phyloP scores from a whole-genome alignment of 2,888 invertebrate species.

The Frankliniella intonsa region DNA sequence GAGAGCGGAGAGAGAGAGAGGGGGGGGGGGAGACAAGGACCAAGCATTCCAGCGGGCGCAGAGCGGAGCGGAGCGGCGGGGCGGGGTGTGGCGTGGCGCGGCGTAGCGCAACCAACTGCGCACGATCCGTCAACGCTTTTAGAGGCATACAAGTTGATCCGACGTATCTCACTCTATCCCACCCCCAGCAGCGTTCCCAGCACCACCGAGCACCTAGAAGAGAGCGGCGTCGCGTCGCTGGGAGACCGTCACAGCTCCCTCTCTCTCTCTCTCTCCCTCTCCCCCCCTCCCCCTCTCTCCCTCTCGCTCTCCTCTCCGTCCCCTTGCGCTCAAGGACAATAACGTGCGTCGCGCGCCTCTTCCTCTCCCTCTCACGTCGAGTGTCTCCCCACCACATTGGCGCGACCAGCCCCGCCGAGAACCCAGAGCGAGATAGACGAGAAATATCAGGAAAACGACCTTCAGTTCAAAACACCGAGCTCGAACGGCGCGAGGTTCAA shows the following conservation, averaged over 20 bases:
- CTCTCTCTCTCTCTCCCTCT: background rate
- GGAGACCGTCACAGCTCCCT: background rate
- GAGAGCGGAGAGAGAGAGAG: background rate
- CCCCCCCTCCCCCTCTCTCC: background rate
- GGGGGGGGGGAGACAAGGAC: background rate
- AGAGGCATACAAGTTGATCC: slow-evolving; percentile 22
- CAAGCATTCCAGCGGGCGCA: background rate
- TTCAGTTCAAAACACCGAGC: too few species aligned
- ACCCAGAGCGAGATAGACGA: too few species aligned
- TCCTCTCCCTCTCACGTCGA: too few species aligned
- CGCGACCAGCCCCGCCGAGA: too few species aligned
- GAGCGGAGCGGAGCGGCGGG: background rate
- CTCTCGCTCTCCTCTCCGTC: background rate
- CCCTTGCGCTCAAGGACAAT: background rate
- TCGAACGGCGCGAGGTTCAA: background rate
- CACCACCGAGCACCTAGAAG: background rate
- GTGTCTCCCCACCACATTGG: too few species aligned
- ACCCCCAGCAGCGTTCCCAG: background rate
- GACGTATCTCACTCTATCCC: background rate
- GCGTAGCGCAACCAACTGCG: background rate
- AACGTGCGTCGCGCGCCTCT: background rate
- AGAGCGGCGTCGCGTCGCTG: background rate
- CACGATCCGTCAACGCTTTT: slow-evolving; percentile 22
- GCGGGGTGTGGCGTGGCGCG: background rate
- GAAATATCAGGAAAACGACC: too few species aligned